Evolutionary conservation across 64 coral and sea anemone genomes (phyloP).

Genomic region (Orbicella faveolata): DNA sequence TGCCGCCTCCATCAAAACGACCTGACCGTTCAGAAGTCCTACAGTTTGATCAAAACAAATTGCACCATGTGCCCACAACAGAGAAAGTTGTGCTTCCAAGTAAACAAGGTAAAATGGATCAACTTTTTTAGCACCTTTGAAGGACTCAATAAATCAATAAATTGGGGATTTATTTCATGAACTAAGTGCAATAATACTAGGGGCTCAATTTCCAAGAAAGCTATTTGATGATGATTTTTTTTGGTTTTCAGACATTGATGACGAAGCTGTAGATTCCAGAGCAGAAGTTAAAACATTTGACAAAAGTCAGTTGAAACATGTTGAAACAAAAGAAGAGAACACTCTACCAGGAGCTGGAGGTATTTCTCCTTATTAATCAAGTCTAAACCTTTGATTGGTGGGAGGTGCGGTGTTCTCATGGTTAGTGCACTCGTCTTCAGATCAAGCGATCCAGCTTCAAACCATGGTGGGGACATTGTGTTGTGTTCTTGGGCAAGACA

Average conservation of each 20-base stretch:
- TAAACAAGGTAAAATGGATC: constrained; percentile 27
- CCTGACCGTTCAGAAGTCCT: constrained; percentile 74
- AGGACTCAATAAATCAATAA: too few relatives aligned
- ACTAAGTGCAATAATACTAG: too few relatives aligned
- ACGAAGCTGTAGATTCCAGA: constrained; percentile 54
- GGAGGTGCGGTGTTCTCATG: too few relatives aligned
- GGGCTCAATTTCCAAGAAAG: too few relatives aligned
- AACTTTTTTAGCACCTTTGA: neutral
- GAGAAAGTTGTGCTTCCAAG: constrained; percentile 82
- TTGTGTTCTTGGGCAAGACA: too few relatives aligned
- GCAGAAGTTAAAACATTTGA: constrained; percentile 68
- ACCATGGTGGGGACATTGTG: too few relatives aligned
- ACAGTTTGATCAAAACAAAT: constrained; percentile 73
- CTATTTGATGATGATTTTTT: too few relatives aligned
- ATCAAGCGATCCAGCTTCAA: too few relatives aligned
- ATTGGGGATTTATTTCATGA: too few relatives aligned
- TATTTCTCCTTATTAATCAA: neutral
- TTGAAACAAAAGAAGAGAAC: constrained; percentile 60
- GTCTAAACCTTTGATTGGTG: neutral
- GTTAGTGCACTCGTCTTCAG: too few relatives aligned
- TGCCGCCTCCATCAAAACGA: constrained; percentile 69
- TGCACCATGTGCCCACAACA: constrained; percentile 76
- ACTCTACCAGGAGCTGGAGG: constrained; percentile 42
- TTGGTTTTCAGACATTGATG: constrained; percentile 37
- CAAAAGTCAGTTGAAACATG: constrained; percentile 58